Evolutionary conservation across 2,113 vertebrate species (phyloP).

Genomic region (Eretmochelys imbricata): DNA sequence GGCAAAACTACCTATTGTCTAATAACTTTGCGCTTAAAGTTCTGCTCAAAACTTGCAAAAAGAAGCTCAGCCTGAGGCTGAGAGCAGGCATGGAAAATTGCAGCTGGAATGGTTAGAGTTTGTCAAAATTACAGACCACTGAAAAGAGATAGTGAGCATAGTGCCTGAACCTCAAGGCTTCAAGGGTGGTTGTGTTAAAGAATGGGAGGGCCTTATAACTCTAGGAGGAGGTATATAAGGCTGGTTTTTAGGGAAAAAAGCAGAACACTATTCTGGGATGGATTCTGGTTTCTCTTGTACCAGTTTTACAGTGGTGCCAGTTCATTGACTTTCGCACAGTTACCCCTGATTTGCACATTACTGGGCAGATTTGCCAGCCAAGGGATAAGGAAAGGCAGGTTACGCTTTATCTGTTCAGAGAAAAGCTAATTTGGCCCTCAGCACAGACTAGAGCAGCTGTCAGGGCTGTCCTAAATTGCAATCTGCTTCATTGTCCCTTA

Average conservation of each 20-base stretch:
- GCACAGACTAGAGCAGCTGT: neutral
- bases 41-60: neutral
- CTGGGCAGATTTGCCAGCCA: neutral
- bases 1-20: neutral
- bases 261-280: neutral
- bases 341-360: neutral
- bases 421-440: neutral
- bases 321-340: neutral
- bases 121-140: neutral
- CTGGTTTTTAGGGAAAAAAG: neutral
- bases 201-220: fast-evolving
- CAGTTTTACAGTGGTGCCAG: neutral
- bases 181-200: neutral
- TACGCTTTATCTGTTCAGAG: neutral
- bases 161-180: neutral
- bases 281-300: neutral
- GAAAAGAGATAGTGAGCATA: neutral
- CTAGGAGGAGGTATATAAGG: neutral
- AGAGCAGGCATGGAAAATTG: neutral
- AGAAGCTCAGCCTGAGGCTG: neutral
- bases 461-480: neutral
- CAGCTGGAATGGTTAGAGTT: neutral
- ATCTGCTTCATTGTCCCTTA: neutral
- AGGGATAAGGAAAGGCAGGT: neutral
- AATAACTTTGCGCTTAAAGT: neutral